A percentile compares a stretch with the other conserved stretches of the same genome.
Evolutionary conservation across 2,113 vertebrate species (phyloP).

Genomic region (Tragulus kanchil): DNA sequence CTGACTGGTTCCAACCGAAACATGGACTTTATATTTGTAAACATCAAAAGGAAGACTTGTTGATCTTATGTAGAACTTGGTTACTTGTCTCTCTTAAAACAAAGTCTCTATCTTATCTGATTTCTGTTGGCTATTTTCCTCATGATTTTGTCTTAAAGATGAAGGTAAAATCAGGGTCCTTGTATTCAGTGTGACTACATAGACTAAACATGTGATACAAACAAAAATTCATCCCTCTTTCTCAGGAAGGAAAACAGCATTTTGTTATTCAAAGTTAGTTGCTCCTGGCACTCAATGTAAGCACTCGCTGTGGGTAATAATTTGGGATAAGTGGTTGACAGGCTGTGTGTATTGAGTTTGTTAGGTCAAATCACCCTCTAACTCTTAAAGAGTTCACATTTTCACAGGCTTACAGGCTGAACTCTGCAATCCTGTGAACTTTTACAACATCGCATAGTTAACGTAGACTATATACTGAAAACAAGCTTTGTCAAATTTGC

Average conservation of each 20-base stretch:
- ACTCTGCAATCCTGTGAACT: background rate
- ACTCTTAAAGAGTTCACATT: background rate
- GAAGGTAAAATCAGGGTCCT: background rate
- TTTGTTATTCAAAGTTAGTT: background rate
- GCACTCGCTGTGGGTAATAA: background rate
- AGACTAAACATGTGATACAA: background rate
- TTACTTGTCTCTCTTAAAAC: background rate
- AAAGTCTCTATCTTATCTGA: background rate
- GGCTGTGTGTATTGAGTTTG: background rate
- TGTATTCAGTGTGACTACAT: background rate
- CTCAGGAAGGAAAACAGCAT: background rate
- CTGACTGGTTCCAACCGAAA: constrained; percentile 25
- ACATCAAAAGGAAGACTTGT: constrained; percentile 23
- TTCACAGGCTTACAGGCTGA: background rate
- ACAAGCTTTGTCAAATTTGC: background rate
- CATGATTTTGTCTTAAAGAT: background rate
- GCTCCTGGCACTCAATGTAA: background rate
- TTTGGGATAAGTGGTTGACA: background rate
- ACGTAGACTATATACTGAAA: background rate
- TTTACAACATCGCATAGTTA: background rate
- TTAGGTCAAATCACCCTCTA: background rate
- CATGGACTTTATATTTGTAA: constrained; percentile 46
- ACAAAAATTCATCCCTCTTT: background rate
- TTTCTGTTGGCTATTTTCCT: constrained; percentile 23
- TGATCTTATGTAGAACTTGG: constrained; percentile 13